These are phyloP conservation scores for Drosophila rubida DNA, from an alignment of 2,888 invertebrate species.

Conservation along the genomic window DNA sequence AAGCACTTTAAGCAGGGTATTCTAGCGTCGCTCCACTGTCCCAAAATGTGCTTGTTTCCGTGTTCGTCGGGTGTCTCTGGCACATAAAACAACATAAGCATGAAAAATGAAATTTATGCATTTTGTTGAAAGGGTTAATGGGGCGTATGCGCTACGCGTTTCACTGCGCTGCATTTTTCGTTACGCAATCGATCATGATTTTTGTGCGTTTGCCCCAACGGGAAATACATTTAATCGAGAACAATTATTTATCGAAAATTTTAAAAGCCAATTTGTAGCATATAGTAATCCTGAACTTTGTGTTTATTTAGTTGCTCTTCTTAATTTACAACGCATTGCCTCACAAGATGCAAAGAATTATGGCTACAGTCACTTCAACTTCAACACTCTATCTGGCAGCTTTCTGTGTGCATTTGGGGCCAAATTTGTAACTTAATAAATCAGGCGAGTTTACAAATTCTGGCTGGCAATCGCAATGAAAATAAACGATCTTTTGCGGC, in stretches of 20 bases:
- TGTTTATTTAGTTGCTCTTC: neutral
- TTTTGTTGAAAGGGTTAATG: slow-evolving; percentile 67
- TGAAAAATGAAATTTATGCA: slow-evolving; percentile 62
- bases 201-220: neutral
- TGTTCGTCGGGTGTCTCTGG: slow-evolving; percentile 25
- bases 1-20: slow-evolving; percentile 14
- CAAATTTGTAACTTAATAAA: slow-evolving; percentile 39
- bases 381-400: neutral
- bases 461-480: slow-evolving; percentile 47
- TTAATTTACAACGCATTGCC: neutral
- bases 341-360: slow-evolving; percentile 1
- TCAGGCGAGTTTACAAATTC: slow-evolving; percentile 44
- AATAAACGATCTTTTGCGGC: slow-evolving; percentile 48
- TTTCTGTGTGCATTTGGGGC: neutral
- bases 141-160: slow-evolving; percentile 40
- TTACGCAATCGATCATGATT: slow-evolving; percentile 50
- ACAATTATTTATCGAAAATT: neutral
- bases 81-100: slow-evolving; percentile 43
- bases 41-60: neutral
- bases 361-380: neutral
- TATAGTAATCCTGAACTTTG: neutral
- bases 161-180: slow-evolving; percentile 36
- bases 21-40: too few species aligned
- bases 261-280: neutral
- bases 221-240: slow-evolving; percentile 1